A percentile compares a stretch with the other conserved stretches of the same genome.
These are phyloP conservation scores for Sorex araneus DNA, from an alignment of 2,113 vertebrate genomes.

Conservation along the genomic window DNA sequence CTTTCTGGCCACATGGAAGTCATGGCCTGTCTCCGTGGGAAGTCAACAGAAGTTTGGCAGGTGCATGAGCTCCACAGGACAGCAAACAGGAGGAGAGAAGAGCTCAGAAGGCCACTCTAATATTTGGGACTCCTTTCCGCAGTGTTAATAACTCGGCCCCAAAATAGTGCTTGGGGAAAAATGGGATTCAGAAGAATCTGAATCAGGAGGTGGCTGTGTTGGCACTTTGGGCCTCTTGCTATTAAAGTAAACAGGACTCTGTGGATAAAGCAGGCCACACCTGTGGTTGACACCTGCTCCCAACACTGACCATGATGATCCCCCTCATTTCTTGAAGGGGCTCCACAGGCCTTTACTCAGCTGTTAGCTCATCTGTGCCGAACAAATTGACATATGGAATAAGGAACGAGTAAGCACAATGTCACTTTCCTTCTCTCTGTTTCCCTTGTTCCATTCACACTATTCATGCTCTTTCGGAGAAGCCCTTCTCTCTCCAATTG, in stretches of 20 bases:
- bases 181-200: not conserved
- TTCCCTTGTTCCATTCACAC: conserved; percentile 55
- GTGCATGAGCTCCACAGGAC: conserved; percentile 40
- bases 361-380: rapidly evolving
- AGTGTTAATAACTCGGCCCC: conserved; percentile 34
- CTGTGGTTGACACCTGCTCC: rapidly evolving
- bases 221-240: not conserved
- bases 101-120: conserved; percentile 44
- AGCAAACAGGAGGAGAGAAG: conserved; percentile 32
- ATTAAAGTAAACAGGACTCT: not conserved
- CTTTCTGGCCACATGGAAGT: conserved; percentile 48
- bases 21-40: conserved; percentile 58
- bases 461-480: not conserved
- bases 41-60: conserved; percentile 70
- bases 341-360: not conserved
- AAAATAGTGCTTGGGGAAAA: not conserved
- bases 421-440: conserved; percentile 30
- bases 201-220: not conserved
- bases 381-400: not conserved
- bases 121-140: conserved; percentile 25
- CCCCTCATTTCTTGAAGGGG: not conserved
- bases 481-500: conserved; percentile 12
- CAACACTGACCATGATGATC: not conserved
- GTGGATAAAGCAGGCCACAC: not conserved
- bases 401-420: not conserved